These are phyloP conservation scores for Bos javanicus DNA, from an alignment of 2,113 vertebrate genomes.

Conservation along the genomic window DNA sequence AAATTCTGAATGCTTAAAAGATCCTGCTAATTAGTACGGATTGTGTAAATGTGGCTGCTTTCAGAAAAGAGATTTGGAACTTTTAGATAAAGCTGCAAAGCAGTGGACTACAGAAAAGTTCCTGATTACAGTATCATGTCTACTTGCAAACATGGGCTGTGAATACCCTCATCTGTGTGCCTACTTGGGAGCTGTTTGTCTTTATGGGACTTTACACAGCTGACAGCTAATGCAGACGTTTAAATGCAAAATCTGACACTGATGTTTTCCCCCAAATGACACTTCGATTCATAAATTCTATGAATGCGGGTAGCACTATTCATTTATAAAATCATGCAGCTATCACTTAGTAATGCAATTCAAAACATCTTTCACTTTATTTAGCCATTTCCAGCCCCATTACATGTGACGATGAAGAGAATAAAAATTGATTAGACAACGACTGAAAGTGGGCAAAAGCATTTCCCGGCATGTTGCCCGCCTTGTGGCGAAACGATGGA, in stretches of 20 bases:
- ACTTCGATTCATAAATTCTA: constrained; percentile 49
- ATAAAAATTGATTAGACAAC: constrained; percentile 60
- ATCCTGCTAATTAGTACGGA: neutral
- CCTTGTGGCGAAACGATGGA: neutral
- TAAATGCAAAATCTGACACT: constrained; percentile 65
- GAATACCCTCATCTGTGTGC: constrained; percentile 7
- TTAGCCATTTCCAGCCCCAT: constrained; percentile 41
- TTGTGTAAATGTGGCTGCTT: neutral
- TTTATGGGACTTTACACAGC: constrained; percentile 29
- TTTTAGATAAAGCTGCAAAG: neutral
- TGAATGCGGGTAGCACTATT: constrained; percentile 37
- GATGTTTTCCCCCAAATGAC: constrained; percentile 25
- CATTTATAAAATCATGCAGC: constrained; percentile 63
- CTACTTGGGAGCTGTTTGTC: neutral
- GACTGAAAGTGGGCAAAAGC: constrained; percentile 42
- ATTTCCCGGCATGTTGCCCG: neutral
- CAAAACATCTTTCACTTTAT: constrained; percentile 45
- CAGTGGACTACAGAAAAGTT: neutral
- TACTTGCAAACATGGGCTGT: neutral
- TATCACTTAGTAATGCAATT: constrained; percentile 47
- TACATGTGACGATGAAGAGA: constrained; percentile 40
- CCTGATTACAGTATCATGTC: neutral
- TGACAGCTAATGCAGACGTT: constrained; percentile 39
- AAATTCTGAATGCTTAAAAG: neutral
- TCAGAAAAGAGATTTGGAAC: neutral